Percentiles rank a stretch among this genome's conserved stretches.
phyloP scores from a whole-genome alignment of 2,888 invertebrate species.

The Deladenus siricidicola region DNA sequence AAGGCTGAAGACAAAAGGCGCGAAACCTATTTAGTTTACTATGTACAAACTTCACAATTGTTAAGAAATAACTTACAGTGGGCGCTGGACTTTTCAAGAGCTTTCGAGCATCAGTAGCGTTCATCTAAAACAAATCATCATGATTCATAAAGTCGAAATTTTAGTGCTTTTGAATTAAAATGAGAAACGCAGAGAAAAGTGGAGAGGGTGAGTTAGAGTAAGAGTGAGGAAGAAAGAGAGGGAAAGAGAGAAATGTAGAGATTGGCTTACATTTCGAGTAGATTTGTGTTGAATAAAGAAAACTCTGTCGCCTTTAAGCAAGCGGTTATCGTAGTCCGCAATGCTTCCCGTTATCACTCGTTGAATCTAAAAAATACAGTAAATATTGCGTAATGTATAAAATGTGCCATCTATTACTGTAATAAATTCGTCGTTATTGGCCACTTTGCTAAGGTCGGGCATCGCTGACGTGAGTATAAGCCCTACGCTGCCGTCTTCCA shows the following conservation, averaged over 20 bases:
- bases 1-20: no score
- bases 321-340: constrained; percentile 25
- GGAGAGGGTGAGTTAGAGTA: no score
- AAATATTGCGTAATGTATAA: neutral
- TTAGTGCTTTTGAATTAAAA: constrained; percentile 2
- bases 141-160: neutral
- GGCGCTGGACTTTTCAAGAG: constrained; percentile 21
- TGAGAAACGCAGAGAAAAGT: no score
- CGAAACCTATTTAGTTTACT: no score
- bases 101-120: constrained; percentile 23
- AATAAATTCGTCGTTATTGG: neutral
- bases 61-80: constrained; percentile 10
- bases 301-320: constrained; percentile 25
- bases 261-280: constrained; percentile 21
- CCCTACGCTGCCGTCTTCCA: constrained; percentile 32
- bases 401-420: neutral
- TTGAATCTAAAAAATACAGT: constrained; percentile 15
- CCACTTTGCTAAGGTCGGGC: neutral
- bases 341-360: constrained; percentile 26
- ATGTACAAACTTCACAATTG: no score
- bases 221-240: no score
- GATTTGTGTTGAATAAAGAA: constrained; percentile 30
- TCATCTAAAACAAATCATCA: constrained; percentile 23
- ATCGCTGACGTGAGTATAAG: constrained; percentile 21
- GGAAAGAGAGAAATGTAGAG: no score